A percentile compares a stretch with the other conserved stretches of the same genome.
These are phyloP conservation scores for Salvelinus namaycush DNA, from an alignment of 2,113 vertebrate genomes.

Conservation along the genomic window DNA sequence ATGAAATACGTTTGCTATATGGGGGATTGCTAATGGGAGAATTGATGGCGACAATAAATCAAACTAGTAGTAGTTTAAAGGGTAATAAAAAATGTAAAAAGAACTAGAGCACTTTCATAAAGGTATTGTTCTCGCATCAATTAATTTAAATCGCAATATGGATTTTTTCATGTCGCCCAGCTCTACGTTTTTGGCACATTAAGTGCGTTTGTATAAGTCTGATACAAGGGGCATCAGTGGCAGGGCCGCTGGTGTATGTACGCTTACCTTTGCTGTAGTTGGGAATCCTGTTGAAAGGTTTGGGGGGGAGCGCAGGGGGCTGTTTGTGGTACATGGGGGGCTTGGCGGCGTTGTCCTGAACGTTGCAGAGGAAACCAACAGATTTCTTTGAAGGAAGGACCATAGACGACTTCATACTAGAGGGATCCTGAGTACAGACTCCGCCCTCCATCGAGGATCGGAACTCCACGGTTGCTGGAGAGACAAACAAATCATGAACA, in stretches of 20 bases:
- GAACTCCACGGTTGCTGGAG: constrained; percentile 87
- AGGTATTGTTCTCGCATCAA: not conserved
- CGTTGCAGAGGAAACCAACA: constrained; percentile 84
- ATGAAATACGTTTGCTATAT: too few relatives aligned
- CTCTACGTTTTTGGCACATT: too few relatives aligned
- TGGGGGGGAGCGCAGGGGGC: constrained; percentile 96
- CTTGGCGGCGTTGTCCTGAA: constrained; percentile 90
- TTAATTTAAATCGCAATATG: not conserved
- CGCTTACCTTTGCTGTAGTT: constrained; percentile 93
- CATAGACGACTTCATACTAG: constrained; percentile 84
- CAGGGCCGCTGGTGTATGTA: not conserved
- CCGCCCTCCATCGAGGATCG: constrained; percentile 85
- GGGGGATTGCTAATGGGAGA: too few relatives aligned
- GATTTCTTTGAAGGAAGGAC: constrained; percentile 88
- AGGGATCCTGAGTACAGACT: constrained; percentile 87
- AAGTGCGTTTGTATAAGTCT: too few relatives aligned
- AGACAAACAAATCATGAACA: not conserved
- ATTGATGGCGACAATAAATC: too few relatives aligned
- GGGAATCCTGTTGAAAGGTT: constrained; percentile 93
- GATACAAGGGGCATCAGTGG: not conserved
- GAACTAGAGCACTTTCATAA: not conserved
- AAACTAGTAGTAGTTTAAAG: not conserved
- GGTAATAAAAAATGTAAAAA: not conserved
- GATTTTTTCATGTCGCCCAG: not conserved
- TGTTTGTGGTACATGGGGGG: constrained; percentile 94